Base-by-base conservation (phyloP, 2,797 vertebrate genomes). In the Scolopax rusticola region DNA sequence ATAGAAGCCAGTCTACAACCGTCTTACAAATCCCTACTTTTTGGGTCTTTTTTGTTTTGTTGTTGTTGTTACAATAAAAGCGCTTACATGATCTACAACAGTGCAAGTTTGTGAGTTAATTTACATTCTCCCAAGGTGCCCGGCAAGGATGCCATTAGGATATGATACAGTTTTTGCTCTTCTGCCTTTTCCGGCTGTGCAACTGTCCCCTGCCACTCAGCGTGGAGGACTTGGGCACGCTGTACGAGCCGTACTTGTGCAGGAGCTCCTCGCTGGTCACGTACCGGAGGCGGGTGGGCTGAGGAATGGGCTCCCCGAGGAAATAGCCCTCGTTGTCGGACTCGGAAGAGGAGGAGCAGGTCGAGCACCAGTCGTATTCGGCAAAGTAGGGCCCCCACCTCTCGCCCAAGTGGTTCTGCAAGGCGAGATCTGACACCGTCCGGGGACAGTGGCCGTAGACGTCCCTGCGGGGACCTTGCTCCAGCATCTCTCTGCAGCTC, bases 81-180 rank as follows among this genome's bases (percentile, higher is more conserved):
- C 97, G 97, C 96, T 98, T 97, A 95, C 75, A 94, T 80, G 92
- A 94, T 81, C 82, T 77, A 94, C 87, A 97, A 88, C 98, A 98
- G 98, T 98, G 98, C 98, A 98, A 97, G 96, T 96, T 97, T 91
- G 92, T 94, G 94, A 96, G 93, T 96, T 97, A 94, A 95, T 97
- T 97, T 98, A 99, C 98, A 99, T 98, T 98, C 98, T 97, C 54
- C 54, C 95, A 95, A 89, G 93, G 92, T 92, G 93, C 90, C 87
- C 53, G 73, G 71, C 69, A 11, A 60, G 16, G 90, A 24, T 94
- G 96, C 67, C 87, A 81, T 99, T 99, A 99, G 28, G 99, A 99
- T 95, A 99, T 99, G 76, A 99, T 99, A 94, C 99, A 99, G 98
- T 99, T 99, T 98, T 99, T 99, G 98, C 99, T 99, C 98, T 99